Conservation (phyloP, 2,113 vertebrate genomes). For the Cnemophilus loriae region DNA sequence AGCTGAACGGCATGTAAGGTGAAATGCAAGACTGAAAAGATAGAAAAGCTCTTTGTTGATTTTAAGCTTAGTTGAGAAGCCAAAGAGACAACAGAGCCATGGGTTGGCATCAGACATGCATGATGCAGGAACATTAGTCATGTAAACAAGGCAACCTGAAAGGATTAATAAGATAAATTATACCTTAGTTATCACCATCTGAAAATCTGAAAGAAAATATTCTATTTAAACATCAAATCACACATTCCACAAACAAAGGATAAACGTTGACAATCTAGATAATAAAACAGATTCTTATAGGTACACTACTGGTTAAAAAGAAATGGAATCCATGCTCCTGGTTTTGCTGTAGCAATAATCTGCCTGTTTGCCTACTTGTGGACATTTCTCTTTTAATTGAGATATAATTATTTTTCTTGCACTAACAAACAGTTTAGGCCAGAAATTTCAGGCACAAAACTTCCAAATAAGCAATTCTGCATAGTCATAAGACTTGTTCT, state of each 20-base stretch:
- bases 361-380: not conserved
- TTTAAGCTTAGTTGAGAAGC: conserved; percentile 42
- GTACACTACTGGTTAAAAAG: not conserved
- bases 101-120: conserved; percentile 45
- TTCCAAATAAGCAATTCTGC: not conserved
- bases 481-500: not conserved
- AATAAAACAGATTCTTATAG: conserved; percentile 20
- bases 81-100: conserved; percentile 37
- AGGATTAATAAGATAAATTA: conserved; percentile 63
- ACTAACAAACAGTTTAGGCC: not conserved
- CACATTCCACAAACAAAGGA: conserved; percentile 1
- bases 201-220: conserved; percentile 58
- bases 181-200: conserved; percentile 30
- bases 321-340: not conserved
- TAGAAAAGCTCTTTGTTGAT: conserved; percentile 59
- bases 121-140: conserved; percentile 43
- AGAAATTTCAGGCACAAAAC: not conserved
- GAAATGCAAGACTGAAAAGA: conserved; percentile 47
- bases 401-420: not conserved
- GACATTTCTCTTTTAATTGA: not conserved
- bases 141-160: conserved; percentile 61
- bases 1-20: conserved; percentile 26
- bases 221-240: conserved; percentile 36
- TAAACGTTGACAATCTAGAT: conserved; percentile 8
- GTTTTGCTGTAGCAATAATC: not conserved